Percentiles rank a stretch among this genome's conserved stretches.
phyloP scores from a whole-genome alignment of 2,113 vertebrate species.

The Pygoscelis antarcticus region DNA sequence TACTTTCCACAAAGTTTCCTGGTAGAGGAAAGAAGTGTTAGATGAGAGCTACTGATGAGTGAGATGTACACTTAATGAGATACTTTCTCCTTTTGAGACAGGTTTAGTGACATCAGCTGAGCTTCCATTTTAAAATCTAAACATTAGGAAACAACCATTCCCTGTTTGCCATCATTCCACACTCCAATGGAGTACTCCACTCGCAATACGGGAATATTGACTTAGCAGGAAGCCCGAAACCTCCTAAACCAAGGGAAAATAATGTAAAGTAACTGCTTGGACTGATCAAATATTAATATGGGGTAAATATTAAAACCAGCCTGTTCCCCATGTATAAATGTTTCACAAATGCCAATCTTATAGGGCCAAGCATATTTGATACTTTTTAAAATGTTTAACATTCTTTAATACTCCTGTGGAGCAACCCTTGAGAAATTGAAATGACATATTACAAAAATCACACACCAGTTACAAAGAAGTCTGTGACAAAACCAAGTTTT shows the following conservation, averaged over 20 bases:
- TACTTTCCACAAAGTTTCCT: background rate
- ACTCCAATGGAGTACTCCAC: fast-evolving
- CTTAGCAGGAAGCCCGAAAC: background rate
- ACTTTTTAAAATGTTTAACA: background rate
- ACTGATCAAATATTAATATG: background rate
- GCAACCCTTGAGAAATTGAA: background rate
- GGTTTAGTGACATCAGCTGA: background rate
- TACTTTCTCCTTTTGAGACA: background rate
- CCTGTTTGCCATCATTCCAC: background rate
- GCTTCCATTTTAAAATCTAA: background rate
- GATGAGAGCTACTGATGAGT: background rate
- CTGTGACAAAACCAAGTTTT: background rate
- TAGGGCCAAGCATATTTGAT: fast-evolving
- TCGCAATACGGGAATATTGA: background rate
- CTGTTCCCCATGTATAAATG: background rate
- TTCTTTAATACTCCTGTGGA: background rate
- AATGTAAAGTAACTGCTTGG: background rate
- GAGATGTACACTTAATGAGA: background rate
- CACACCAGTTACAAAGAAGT: background rate
- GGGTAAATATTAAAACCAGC: background rate
- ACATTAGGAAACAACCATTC: background rate
- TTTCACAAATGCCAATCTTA: background rate
- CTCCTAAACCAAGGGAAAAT: background rate
- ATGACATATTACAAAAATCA: background rate
- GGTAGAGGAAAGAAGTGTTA: background rate